Evolutionary conservation across 2,797 vertebrate genomes (phyloP), one percentile per base, ranked within the genome.

Genomic region (Sebastes paucispinis): DNA sequence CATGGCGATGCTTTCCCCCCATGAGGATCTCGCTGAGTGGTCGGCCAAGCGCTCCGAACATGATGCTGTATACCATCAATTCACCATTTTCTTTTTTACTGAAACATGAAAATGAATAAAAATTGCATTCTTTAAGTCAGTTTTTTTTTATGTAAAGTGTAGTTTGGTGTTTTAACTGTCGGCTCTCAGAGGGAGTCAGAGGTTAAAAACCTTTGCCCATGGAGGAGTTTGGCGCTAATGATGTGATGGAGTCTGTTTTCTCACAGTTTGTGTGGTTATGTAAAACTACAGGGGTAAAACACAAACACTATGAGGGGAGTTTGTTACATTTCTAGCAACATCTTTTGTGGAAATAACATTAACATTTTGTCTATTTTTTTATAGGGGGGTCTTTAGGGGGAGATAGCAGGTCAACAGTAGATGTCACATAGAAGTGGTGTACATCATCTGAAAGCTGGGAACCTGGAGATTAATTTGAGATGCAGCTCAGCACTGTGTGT

Each of bases 1-100:
- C 91, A 92, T 92, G 92, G 92, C 73, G 6, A 95, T 76, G 78
- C 81, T 85, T 89, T 80, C 88, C 36, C 36, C 36, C 88, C 86
- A 73, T 73, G 90, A 86, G 18, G 89, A 87, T 90, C 87, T 85
- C 74, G 31, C 80, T 18, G 81, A 92, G 85, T 68, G 77, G 63
- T 77, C 50, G 68, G 85, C 82, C 78, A 77, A 88, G 84, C 43
- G 54, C 82, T 83, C 69, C 25, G 78, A 91, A 86, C 85, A 87
- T 54, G 79, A 85, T 73, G 86, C 86, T 54, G 79, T 66, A 13
- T 39, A 50, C 59, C 65, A 73, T 85, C 88, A 83, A 79, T 64
- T 89, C 72, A 60, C 69, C 68, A 58, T 16, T 86, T 85, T 85
- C 65, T 63, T 39, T 36, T 43, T 43, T 39, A 43, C 74, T 69